These are phyloP conservation scores for Pelusios castaneus DNA, from an alignment of 2,113 vertebrate genomes.

Conservation along the genomic window DNA sequence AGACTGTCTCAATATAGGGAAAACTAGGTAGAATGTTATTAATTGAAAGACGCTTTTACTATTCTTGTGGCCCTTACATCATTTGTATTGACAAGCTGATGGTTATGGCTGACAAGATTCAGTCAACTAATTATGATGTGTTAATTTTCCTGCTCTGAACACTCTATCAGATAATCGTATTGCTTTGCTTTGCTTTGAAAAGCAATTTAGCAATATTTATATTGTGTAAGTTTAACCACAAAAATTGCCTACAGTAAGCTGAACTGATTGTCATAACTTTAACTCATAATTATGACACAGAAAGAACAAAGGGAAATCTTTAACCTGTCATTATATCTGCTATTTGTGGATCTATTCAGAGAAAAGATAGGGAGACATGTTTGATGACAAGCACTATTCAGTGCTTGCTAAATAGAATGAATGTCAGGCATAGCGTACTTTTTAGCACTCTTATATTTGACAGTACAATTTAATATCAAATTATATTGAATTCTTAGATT, in stretches of 20 bases:
- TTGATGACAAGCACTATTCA: neutral
- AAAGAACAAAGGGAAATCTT: neutral
- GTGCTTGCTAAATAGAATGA: neutral
- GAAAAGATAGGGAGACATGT: neutral
- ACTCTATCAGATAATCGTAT: neutral
- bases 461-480: neutral
- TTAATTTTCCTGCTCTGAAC: neutral
- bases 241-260: neutral
- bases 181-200: neutral
- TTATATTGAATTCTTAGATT: neutral
- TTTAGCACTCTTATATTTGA: neutral
- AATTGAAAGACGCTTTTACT: neutral
- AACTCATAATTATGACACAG: neutral
- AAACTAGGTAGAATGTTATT: neutral
- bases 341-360: neutral
- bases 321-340: neutral
- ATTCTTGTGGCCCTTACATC: neutral
- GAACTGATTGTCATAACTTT: neutral
- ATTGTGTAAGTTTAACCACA: neutral
- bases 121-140: neutral
- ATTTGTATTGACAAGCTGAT: neutral
- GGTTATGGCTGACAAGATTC: neutral
- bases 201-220: neutral
- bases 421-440: neutral
- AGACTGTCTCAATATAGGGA: neutral